Conservation (phyloP, 2,797 vertebrate genomes). For the Lindbergichthys nudifrons region DNA sequence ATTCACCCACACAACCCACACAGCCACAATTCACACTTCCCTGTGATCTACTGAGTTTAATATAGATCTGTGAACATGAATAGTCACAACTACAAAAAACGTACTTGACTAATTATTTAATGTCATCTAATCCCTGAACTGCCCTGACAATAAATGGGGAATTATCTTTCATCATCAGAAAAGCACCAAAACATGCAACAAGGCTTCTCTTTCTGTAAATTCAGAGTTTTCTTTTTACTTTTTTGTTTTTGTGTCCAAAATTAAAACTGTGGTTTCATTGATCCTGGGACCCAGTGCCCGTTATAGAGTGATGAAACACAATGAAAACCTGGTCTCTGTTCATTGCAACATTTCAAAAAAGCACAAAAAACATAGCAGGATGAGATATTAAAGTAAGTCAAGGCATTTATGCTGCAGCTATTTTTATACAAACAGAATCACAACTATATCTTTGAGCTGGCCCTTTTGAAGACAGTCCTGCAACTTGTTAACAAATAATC, state of each 20-base stretch:
- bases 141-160: conserved; percentile 8
- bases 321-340: conserved; percentile 48
- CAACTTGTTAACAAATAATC: conserved; percentile 15
- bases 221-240: conserved; percentile 2
- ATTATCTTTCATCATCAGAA: conserved; percentile 46
- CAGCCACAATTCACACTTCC: conserved; percentile 9
- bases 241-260: conserved; percentile 42
- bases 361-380: conserved; percentile 22
- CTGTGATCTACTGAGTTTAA: conserved; percentile 3
- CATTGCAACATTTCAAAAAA: conserved; percentile 40
- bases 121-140: conserved; percentile 22
- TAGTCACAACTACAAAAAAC: conserved; percentile 13
- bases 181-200: conserved; percentile 18
- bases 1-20: conserved; percentile 8
- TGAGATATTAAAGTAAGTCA: conserved; percentile 11
- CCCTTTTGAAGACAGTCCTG: background rate
- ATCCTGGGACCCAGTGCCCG: conserved; percentile 48
- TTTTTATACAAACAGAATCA: conserved; percentile 16
- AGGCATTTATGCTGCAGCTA: conserved; percentile 14
- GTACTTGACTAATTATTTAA: background rate
- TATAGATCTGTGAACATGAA: conserved; percentile 15
- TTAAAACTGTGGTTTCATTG: conserved; percentile 59
- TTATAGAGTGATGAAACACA: conserved; percentile 76
- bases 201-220: conserved; percentile 12
- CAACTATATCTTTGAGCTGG: background rate